Evolutionary conservation across 1,140 invertebrate genomes (phyloP).

Genomic region (Cataglyphis hispanica): DNA sequence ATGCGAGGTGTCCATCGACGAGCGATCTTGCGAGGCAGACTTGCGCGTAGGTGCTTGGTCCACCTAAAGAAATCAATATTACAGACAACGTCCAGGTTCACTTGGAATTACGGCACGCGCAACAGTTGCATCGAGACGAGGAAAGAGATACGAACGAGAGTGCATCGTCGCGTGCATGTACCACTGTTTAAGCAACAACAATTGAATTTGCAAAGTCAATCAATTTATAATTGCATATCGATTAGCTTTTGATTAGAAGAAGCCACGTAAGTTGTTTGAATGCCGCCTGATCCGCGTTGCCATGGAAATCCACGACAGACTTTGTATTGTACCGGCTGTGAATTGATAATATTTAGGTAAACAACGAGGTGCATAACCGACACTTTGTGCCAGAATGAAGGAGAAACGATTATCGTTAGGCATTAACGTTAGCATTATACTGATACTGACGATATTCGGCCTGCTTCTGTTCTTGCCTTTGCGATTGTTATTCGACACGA

Average conservation of each 20-base stretch:
- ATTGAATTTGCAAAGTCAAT: not conserved
- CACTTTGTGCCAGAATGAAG: slow-evolving; percentile 44
- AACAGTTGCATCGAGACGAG: slow-evolving; percentile 78
- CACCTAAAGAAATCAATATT: slow-evolving; percentile 80
- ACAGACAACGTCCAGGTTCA: slow-evolving; percentile 70
- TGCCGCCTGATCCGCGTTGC: not conserved
- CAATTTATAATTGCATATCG: not conserved
- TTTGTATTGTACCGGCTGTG: not conserved
- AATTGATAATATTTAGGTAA: slow-evolving; percentile 11
- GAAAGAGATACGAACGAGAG: slow-evolving; percentile 35
- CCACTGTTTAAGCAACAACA: slow-evolving; percentile 21
- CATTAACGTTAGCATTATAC: slow-evolving; percentile 80
- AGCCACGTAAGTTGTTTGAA: not conserved
- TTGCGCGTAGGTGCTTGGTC: slow-evolving; percentile 76
- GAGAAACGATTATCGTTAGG: slow-evolving; percentile 77
- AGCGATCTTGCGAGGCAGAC: slow-evolving; percentile 61
- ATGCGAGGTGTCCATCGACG: slow-evolving; percentile 41
- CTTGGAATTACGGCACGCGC: slow-evolving; percentile 73
- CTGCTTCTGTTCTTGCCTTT: slow-evolving; percentile 79
- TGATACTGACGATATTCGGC: slow-evolving; percentile 79
- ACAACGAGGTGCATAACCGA: not conserved
- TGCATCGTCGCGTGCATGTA: not conserved
- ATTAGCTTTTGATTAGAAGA: not conserved
- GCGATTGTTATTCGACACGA: slow-evolving; percentile 77
- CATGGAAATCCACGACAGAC: slow-evolving; percentile 5